Evolutionary conservation across 2,797 vertebrate genomes (phyloP), one percentile per base, ranked within the genome.

Genomic region (Sebastes kiyomatsui): DNA sequence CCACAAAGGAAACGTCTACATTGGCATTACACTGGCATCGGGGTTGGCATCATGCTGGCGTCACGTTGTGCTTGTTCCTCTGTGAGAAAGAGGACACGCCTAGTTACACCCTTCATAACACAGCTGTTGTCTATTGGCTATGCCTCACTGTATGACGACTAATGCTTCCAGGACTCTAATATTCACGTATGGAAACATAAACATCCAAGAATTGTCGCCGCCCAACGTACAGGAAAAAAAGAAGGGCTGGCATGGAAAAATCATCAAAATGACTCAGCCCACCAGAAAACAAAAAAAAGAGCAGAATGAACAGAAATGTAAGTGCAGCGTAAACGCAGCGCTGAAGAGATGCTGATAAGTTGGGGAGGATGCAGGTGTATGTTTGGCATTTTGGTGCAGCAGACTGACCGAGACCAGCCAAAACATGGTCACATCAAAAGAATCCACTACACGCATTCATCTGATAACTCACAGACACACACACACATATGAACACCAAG

Each of bases 51-150:
- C 77, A 72, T 4, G 33, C 59, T 73, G 83, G 71, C 81, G 82
- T 80, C 65, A 35, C 6, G 49, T 60, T 49, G 78, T 55, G 49
- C 27, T 42, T 20, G 27, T 58, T 85, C 71, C 74, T 72, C 85
- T 38, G 10, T 22, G 68, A 38, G 30, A 78, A n/a, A 78, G 27
- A 66, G 42, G 79, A 58, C 55, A 84, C 62, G 42, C 87, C 84
- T 77, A 35, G 72, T 87, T 77, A 77, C 76, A 80, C 75, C 75
- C 67, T 77, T 83, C 83, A 88, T 66, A 92, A 89, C 84, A 91
- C 87, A 91, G 87, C 91, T 90, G 93, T 38, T 81, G 75, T 71
- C 49, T 81, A 87, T 82, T 77, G 82, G 73, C 67, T 25, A 52
- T 59, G 78, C 75, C 76, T 85, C 75, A 12, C 35, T 77, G 32